phyloP scores from a whole-genome alignment of 2,797 vertebrate species.

The Melanotaenia maccullochi region DNA sequence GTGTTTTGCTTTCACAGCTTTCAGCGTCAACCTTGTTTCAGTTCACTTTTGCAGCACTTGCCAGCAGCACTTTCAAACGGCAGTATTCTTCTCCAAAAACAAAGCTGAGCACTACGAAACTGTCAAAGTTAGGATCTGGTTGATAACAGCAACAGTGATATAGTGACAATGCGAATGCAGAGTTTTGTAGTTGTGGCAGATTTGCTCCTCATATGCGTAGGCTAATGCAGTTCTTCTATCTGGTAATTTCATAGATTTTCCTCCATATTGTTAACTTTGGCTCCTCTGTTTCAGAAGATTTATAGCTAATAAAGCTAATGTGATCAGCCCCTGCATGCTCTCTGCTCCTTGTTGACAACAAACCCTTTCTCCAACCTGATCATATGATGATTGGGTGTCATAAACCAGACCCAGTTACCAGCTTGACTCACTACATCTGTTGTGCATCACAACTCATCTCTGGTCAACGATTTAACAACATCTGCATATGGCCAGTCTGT shows the following conservation, averaged over 20 bases:
- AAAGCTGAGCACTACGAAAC: background rate
- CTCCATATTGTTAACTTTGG: background rate
- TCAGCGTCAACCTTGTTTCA: background rate
- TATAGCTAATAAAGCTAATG: slow-evolving; percentile 63
- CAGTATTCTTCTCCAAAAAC: background rate
- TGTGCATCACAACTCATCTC: slow-evolving; percentile 7
- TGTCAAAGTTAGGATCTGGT: background rate
- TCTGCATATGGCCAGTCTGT: background rate
- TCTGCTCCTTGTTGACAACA: slow-evolving; percentile 56
- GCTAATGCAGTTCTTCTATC: background rate
- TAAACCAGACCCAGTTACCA: slow-evolving; percentile 46
- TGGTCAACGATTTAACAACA: background rate
- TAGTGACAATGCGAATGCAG: background rate
- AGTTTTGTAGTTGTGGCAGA: background rate
- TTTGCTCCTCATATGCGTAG: background rate
- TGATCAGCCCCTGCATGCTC: slow-evolving; percentile 51
- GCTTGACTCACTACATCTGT: slow-evolving; percentile 32
- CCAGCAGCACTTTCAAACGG: background rate
- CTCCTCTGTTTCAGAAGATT: slow-evolving; percentile 53
- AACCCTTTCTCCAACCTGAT: slow-evolving; percentile 58
- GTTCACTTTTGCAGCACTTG: background rate
- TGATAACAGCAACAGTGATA: background rate
- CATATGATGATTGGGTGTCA: slow-evolving; percentile 55
- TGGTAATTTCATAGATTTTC: slow-evolving; percentile 5
- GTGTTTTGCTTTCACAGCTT: background rate